A percentile compares a stretch with the other conserved stretches of the same genome.
phyloP scores from a whole-genome alignment of 2,113 vertebrate species.

The Todiramphus chloris region DNA sequence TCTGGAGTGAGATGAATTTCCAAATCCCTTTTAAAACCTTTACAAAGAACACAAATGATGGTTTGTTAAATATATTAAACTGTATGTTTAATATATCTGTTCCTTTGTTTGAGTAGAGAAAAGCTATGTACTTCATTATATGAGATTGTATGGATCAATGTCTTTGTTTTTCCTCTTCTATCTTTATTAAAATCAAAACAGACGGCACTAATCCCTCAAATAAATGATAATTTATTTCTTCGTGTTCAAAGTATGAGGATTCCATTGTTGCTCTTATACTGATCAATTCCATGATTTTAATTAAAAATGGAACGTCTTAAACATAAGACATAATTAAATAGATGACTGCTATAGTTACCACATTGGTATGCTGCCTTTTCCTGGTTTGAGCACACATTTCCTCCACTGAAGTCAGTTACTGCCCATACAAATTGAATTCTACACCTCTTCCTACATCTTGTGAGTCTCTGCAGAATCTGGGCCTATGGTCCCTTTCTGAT shows the following conservation, averaged over 20 bases:
- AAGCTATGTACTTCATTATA: constrained; percentile 38
- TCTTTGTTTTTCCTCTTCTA: constrained; percentile 69
- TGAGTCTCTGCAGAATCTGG: constrained; percentile 29
- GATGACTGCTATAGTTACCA: constrained; percentile 57
- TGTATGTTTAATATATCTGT: constrained; percentile 62
- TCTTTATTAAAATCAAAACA: constrained; percentile 79
- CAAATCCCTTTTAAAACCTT: constrained; percentile 57
- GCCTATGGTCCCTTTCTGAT: constrained; percentile 34
- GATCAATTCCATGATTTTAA: constrained; percentile 75
- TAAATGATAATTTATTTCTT: constrained; percentile 74
- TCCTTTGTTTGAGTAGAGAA: constrained; percentile 54
- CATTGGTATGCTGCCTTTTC: background rate
- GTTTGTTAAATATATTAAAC: constrained; percentile 48
- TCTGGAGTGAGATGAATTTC: constrained; percentile 18
- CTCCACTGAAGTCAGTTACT: background rate
- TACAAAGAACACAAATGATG: constrained; percentile 12
- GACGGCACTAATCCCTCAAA: constrained; percentile 64
- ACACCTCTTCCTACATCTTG: constrained; percentile 34
- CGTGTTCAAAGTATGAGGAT: constrained; percentile 58
- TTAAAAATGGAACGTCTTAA: constrained; percentile 72
- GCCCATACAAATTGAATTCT: constrained; percentile 50
- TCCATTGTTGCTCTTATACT: constrained; percentile 57
- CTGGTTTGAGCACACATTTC: constrained; percentile 20
- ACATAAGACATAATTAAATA: constrained; percentile 59
- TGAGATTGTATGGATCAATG: constrained; percentile 39